Conservation (phyloP, 35 echinoderm and acorn worm species). For the Lytechinus pictus region DNA sequence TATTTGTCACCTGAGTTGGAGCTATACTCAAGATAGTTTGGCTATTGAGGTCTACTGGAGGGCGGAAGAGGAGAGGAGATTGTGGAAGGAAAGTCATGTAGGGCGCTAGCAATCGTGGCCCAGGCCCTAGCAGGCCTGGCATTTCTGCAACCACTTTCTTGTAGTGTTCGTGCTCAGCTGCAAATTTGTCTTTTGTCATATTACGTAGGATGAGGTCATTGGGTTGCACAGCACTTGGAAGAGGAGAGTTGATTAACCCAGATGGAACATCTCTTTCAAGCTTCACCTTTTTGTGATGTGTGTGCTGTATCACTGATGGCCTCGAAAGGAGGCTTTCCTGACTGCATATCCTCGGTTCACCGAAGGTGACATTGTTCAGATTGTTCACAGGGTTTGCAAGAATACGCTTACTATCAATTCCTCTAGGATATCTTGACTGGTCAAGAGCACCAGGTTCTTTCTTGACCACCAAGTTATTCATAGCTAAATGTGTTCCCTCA, state of each 20-base stretch:
- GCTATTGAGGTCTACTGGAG: background rate
- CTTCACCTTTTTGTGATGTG: constrained; percentile 60
- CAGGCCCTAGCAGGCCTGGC: background rate
- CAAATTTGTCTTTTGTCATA: constrained; percentile 45
- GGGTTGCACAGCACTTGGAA: constrained; percentile 68
- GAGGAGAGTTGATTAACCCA: constrained; percentile 6
- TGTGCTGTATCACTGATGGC: constrained; percentile 97
- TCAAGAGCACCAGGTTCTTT: background rate
- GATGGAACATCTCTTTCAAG: background rate
- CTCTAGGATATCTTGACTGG: background rate
- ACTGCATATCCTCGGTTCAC: background rate
- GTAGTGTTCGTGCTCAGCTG: constrained; percentile 39
- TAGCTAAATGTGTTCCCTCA: background rate
- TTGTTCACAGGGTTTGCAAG: background rate
- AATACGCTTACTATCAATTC: background rate
- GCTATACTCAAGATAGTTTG: no score
- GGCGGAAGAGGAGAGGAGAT: constrained; percentile 18
- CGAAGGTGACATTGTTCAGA: background rate
- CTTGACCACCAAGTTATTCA: constrained; percentile 22
- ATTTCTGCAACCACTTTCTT: constrained; percentile 51
- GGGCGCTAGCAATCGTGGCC: constrained; percentile 42
- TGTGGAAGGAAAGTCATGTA: constrained; percentile 47
- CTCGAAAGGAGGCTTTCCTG: constrained; percentile 35
- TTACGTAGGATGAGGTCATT: constrained; percentile 82
- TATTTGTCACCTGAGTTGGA: background rate